phyloP scores from a whole-genome alignment of 2,113 vertebrate species.

The Hippoglossus stenolepis region DNA sequence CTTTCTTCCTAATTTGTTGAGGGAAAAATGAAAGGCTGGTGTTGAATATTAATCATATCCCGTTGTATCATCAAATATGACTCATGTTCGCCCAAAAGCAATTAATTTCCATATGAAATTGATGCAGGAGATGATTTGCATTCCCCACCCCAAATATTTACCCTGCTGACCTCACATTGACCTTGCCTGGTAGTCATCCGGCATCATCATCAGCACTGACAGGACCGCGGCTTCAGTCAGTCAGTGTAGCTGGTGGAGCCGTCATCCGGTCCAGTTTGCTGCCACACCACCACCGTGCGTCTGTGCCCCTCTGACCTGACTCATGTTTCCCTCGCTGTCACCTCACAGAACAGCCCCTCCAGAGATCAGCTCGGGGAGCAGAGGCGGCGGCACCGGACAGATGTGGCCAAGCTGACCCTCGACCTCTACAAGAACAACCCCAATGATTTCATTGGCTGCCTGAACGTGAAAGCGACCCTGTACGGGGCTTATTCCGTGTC shows the following conservation, averaged over 20 bases:
- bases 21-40: slow-evolving; percentile 13
- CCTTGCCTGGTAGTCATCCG: slow-evolving; percentile 30
- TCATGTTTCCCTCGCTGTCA: background rate
- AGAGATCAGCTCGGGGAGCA: slow-evolving; percentile 69
- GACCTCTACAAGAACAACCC: slow-evolving; percentile 95
- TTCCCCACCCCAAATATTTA: slow-evolving; percentile 18
- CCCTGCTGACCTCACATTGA: slow-evolving; percentile 19
- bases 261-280: background rate
- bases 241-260: background rate
- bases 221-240: slow-evolving; percentile 6
- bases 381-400: slow-evolving; percentile 82
- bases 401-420: slow-evolving; percentile 90
- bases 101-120: slow-evolving; percentile 56
- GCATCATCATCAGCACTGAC: background rate
- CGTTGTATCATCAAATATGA: slow-evolving; percentile 32
- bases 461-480: slow-evolving; percentile 92
- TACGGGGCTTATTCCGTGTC: slow-evolving; percentile 92
- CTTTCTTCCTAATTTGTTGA: slow-evolving; percentile 1
- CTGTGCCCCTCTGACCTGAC: background rate
- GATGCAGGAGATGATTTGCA: slow-evolving; percentile 44
- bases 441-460: slow-evolving; percentile 90
- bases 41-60: slow-evolving; percentile 33
- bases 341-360: slow-evolving; percentile 50
- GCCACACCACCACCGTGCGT: background rate
- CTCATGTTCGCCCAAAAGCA: slow-evolving; percentile 39